Evolutionary conservation across 2,113 vertebrate species (phyloP), one percentile per base, ranked within the genome.

Genomic region (Alosa alosa): DNA sequence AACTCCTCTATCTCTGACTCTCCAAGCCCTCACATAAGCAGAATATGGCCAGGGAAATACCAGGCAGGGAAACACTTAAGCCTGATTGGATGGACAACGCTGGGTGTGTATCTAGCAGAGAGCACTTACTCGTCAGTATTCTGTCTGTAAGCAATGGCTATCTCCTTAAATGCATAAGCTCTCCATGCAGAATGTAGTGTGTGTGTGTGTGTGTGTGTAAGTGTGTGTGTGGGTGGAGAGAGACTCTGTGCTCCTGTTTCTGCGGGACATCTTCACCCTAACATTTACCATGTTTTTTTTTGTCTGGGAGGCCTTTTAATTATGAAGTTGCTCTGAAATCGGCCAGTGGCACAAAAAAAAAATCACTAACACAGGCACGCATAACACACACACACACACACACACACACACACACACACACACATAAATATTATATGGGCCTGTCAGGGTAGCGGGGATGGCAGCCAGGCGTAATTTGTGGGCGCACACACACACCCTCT

Each of bases 381-480:
- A 50, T 20, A 36, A n/a, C 50, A 45, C 6, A 18, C 1, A 31
- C 31, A 31, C 31, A 31, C 50, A 44, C 39, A 85, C 47, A 72
- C 41, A 78, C 82, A 46, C 78, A 83, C 8, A 39, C 18, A 50
- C 36, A 84, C n/a, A 46, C 31, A 36, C 46, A 22, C 4, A 44
- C 22, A 22, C 36, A 47, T 60, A 46, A 72, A 85, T 83, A 49
- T 57, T 83, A 39, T 75, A 88, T 84, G 81, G 6, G 49, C 55
- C 83, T 86, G 60, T 81, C 83, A 82, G 1, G 64, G 88, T 52
- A 68, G 39, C 25, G 25, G 45, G 72, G 39, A 46, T 41, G 49
- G 81, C 84, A 85, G 81, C 50, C 45, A 49, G n/a, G 52, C 41
- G 75, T 50, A 81, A 72, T 85, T 81, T 72, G 72, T 20, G 55